Evolutionary conservation across 2,113 vertebrate genomes (phyloP), one percentile per base, ranked within the genome.

Genomic region (Carettochelys insculpta): DNA sequence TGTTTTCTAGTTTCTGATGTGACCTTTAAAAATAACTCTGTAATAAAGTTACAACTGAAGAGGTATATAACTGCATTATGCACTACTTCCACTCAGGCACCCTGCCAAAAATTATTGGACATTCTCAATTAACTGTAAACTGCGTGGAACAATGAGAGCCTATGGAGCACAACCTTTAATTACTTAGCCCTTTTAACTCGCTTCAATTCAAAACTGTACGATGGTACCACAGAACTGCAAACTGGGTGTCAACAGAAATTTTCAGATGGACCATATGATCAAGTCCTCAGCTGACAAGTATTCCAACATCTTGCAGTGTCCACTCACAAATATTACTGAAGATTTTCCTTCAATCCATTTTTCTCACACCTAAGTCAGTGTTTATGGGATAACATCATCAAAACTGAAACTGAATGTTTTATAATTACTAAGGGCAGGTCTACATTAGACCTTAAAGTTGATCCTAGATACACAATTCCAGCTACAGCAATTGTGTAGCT

Each of bases 221-320:
- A 50, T 1, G 24, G 17, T 2, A 76, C 12, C 25, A 87, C 5
- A 10, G 52, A 58, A 0, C 0, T 45, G 2, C 3, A 86, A 79
- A 22, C 54, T 79, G 25, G 2, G 48, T 53, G 50, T 48, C 41
- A 58, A 16, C 19, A 8, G 16, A 25, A 77, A 83, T 82, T 47
- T 81, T 82, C 31, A 79, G 20, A 71, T 4, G 1, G 34, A 5
- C 6, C 13, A 50, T 78, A 58, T 52, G 56, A 76, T 17, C 34
- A n/a, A 65, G 34, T 3, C 58, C 65, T 71, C 5, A 25, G 41
- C 43, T 29, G 27, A 22, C 14, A 38, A 24, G 19, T 8, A 54
- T 5, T 77, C 1, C 8, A 11, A 10, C 65, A 71, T 71, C 38
- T 71, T 71, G 38, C 24, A 14, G 58, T 34, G 65, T 41, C n/a